Evolutionary conservation across 2,113 vertebrate species (phyloP).

Genomic region (Colius striatus): DNA sequence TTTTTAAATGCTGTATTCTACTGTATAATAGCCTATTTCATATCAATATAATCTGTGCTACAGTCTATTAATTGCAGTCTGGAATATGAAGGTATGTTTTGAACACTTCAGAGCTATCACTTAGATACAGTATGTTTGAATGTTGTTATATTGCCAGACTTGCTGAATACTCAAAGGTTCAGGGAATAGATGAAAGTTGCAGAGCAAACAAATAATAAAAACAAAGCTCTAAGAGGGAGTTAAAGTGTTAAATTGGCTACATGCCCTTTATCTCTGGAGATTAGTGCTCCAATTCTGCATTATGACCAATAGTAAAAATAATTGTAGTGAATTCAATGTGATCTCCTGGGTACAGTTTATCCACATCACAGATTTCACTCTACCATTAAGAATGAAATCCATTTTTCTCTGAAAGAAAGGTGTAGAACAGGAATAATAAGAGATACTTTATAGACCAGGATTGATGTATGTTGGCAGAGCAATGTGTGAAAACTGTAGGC

Average conservation of each 20-base stretch:
- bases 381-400: neutral
- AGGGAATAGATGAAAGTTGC: neutral
- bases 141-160: neutral
- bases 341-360: neutral
- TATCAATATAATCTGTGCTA: slow-evolving; percentile 11
- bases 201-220: slow-evolving; percentile 18
- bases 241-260: neutral
- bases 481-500: slow-evolving; percentile 1
- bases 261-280: neutral
- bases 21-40: slow-evolving; percentile 3
- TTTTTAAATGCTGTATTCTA: slow-evolving; percentile 22
- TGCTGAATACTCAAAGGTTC: neutral
- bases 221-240: neutral
- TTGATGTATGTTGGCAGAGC: slow-evolving; percentile 3
- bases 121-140: neutral
- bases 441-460: neutral
- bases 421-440: slow-evolving; percentile 10
- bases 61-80: slow-evolving; percentile 32
- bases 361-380: neutral
- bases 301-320: neutral
- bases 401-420: slow-evolving; percentile 25
- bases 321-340: slow-evolving; percentile 9
- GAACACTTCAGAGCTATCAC: slow-evolving; percentile 20
- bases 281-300: neutral
- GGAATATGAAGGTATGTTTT: neutral